Conservation (phyloP, 2,797 vertebrate genomes). For the Pogonophryne albipinna region DNA sequence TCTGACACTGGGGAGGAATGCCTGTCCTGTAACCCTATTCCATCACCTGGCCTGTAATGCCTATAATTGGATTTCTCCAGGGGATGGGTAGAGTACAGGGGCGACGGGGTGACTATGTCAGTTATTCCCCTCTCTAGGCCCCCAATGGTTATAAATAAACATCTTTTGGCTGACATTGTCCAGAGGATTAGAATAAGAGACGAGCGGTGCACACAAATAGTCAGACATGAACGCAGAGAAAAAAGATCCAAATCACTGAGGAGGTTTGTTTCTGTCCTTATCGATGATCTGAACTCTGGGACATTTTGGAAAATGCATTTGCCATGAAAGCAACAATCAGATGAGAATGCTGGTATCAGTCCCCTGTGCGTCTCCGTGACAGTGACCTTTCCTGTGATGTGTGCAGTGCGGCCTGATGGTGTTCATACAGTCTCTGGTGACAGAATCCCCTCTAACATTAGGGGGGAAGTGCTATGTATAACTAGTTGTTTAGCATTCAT, state of each 20-base stretch:
- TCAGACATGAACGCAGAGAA: slow-evolving; percentile 6
- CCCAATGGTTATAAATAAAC: slow-evolving; percentile 82
- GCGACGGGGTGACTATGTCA: slow-evolving; percentile 58
- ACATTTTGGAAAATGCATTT: not conserved
- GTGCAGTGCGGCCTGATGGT: not conserved
- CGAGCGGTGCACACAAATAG: slow-evolving; percentile 35
- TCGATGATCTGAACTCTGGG: not conserved
- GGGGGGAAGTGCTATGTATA: not conserved
- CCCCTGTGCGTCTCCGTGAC: not conserved
- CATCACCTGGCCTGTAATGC: slow-evolving; percentile 69
- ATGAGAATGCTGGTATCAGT: not conserved
- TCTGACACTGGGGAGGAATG: slow-evolving; percentile 37
- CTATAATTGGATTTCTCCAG: slow-evolving; percentile 69
- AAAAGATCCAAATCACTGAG: not conserved
- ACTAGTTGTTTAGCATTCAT: not conserved
- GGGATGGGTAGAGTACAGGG: slow-evolving; percentile 52
- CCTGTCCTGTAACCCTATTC: slow-evolving; percentile 62
- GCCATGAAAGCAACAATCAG: not conserved
- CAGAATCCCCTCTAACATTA: not conserved
- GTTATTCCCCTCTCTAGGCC: slow-evolving; percentile 63
- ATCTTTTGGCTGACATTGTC: slow-evolving; percentile 86
- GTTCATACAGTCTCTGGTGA: slow-evolving; percentile 21
- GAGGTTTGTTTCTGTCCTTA: not conserved
- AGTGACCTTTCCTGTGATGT: slow-evolving; percentile 35
- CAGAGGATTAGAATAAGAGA: slow-evolving; percentile 71